Conservation (phyloP, 2,797 vertebrate species). For the Manis crassicaudata region DNA sequence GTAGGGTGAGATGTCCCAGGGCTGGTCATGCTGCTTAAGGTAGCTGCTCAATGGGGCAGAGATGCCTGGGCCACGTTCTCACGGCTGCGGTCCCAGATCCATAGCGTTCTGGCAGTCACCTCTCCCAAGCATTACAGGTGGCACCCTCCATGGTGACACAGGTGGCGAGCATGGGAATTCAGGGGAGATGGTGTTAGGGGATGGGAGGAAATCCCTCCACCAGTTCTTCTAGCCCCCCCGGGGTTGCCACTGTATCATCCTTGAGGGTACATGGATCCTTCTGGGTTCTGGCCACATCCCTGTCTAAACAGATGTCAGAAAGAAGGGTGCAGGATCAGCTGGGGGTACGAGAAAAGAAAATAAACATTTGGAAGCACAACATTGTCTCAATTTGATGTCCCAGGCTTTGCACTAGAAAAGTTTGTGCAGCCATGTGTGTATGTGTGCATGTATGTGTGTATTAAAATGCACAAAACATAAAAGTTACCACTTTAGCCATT, state of each 20-base stretch:
- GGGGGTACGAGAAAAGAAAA: background rate
- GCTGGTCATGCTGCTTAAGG: rapidly evolving
- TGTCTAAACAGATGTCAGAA: background rate
- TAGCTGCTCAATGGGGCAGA: rapidly evolving
- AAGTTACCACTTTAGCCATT: background rate
- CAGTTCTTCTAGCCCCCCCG: background rate
- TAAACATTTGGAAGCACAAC: background rate
- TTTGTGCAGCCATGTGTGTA: too few relatives aligned
- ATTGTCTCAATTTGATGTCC: background rate
- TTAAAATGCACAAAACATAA: background rate
- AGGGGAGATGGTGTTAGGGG: background rate
- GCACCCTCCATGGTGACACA: background rate
- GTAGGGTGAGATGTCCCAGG: background rate
- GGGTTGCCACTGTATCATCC: rapidly evolving
- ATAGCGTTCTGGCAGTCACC: background rate
- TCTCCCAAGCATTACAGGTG: background rate
- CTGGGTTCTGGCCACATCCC: background rate
- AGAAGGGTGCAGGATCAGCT: background rate
- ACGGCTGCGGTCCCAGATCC: background rate
- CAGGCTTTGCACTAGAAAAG: background rate
- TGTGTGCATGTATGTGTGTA: background rate
- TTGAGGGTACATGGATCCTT: background rate
- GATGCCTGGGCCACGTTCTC: background rate
- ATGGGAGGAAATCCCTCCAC: background rate
- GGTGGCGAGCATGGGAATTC: background rate